Evolutionary conservation across 1,140 invertebrate species (phyloP), one percentile per base, ranked within the genome.

Genomic region (Lasaia peninsularis): DNA sequence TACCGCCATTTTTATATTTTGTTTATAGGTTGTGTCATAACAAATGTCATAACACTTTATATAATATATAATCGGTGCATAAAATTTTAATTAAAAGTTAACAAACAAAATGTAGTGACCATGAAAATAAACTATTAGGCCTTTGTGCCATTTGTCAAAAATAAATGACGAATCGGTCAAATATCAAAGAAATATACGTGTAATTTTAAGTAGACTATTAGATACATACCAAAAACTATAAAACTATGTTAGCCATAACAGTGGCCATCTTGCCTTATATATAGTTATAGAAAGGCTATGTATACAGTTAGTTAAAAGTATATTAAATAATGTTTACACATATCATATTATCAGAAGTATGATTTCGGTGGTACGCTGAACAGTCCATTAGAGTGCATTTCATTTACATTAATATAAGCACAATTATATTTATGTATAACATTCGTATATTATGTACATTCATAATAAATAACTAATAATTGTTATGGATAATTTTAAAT

Each of bases 331-430:
- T 67, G 67, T 58, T 68, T 51, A 66, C 60, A 62, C 60, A 70
- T 70, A 70, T 70, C 67, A 67, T 67, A 56, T 59, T 51, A 62
- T 60, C 61, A 62, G 52, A 58, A 55, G 63, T 28, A 14, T 55
- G 28, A 40, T 37, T 55, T 44, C 51, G 56, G 53, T 65, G 52
- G 56, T 49, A 58, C 66, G 69, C 71, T 69, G 69, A 73, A 71
- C 71, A 73, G 81, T 83, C 81, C 81, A 84, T 78, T 67, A 73
- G 77, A 86, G 79, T 86, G 83, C 84, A 87, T 87, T 86, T 87
- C 79, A 84, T 80, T 79, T 67, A 71, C 73, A 78, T 73, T 84
- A 85, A 78, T 85, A 71, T 86, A 84, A 87, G 82, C 84, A 87
- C 84, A 87, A 87, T 77, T 75, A 68, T 75, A 69, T 74, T 73